Base-by-base conservation (phyloP, 92 coral and sea anemone genomes). In the Phenganax marumi region DNA sequence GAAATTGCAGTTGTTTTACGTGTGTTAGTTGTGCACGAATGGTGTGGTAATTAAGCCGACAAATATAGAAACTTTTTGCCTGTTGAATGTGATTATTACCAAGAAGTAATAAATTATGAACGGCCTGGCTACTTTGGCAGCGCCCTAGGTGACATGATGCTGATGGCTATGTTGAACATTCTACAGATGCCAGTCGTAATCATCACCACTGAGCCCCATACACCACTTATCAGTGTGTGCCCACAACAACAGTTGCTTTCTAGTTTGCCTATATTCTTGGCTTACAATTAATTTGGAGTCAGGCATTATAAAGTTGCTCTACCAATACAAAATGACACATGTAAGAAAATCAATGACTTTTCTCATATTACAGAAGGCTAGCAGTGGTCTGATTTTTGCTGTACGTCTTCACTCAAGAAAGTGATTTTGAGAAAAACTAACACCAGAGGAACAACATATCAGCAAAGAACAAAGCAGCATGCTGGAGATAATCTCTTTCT, bases 111-210 rank as follows among this genome's bases (percentile, higher is more conserved):
- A 23, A 76, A 84, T 13, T 84, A 61, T 52, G 47, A 50, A 64
- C 47, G 47, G 12, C 14, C 60, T n/a, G 83, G 83, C 21, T 84
- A 76, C 22, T 64, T 61, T 51, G 73, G 70, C 43, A 84, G 84
- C 21, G 83, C 87, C 50, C 87, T 84, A 49, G 83, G 76, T 12
- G 87, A 84, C 70, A 76, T 84, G 21, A 84, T 75, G 84, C 87
- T 74, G 46, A 84, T 84, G n/a, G 84, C 84, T 8, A 83, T 83
- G 71, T 57, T 82, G 7, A 83, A 83, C 21, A n/a, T 33, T 33
- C 5, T 33, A 5, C 43, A 33, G 43, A 33, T 33, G 43, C 43
- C 43, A 33, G 43, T 33, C 43, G 5, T 33, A 56, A 56, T 19
- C 1, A 18, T 69, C 52, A 69, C 86, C 50, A 54, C 73, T 3